These are phyloP conservation scores for Rhodeus uyekii DNA, from an alignment of 2,797 vertebrate genomes.

Conservation along the genomic window DNA sequence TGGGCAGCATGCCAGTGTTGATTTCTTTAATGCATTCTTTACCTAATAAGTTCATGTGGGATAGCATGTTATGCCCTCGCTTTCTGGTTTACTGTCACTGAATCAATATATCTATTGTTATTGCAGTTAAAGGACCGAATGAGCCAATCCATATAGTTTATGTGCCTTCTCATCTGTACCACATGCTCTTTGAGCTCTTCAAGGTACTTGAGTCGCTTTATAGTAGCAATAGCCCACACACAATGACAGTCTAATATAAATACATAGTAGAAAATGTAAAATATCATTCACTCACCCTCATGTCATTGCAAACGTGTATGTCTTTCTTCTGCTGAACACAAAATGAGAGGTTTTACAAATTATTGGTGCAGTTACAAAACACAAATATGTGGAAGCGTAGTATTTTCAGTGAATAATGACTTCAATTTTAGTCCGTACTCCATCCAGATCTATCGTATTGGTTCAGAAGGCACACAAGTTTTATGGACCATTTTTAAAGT, in stretches of 20 bases:
- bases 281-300: background rate
- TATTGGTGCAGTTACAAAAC: background rate
- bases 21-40: background rate
- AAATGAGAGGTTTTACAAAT: background rate
- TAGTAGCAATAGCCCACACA: background rate
- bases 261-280: background rate
- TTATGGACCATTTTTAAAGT: background rate
- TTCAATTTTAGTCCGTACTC: background rate
- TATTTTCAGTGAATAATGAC: background rate
- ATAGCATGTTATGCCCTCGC: background rate
- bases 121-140: slow-evolving; percentile 81
- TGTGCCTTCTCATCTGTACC: slow-evolving; percentile 96
- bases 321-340: background rate
- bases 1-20: background rate
- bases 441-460: background rate
- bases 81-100: background rate
- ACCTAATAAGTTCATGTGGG: background rate
- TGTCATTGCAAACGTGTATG: background rate
- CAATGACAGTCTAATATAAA: background rate
- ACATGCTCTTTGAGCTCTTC: slow-evolving; percentile 98
- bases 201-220: slow-evolving; percentile 81
- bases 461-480: background rate
- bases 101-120: slow-evolving; percentile 29
- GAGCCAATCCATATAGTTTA: slow-evolving; percentile 91
- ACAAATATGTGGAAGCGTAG: background rate